These are phyloP conservation scores for Ginglymostoma cirratum DNA, from an alignment of 2,113 vertebrate species.

Conservation along the genomic window DNA sequence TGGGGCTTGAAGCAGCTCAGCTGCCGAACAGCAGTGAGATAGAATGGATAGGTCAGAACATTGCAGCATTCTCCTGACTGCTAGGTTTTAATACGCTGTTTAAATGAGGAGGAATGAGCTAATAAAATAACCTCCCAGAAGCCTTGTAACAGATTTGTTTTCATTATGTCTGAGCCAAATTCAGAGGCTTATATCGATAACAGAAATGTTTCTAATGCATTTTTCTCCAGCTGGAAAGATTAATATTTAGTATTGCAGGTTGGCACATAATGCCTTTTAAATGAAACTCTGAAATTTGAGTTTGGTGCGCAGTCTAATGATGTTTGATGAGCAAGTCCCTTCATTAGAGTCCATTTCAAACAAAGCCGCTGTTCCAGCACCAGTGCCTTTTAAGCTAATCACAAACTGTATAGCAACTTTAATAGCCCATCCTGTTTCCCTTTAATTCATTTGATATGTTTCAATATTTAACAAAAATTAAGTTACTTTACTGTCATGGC, in stretches of 20 bases:
- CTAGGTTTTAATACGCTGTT: background rate
- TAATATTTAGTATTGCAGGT: slow-evolving; percentile 13
- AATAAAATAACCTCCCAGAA: background rate
- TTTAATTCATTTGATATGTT: background rate
- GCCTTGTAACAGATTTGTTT: slow-evolving; percentile 18
- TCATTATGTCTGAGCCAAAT: slow-evolving; percentile 9
- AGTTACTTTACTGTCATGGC: background rate
- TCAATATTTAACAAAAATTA: background rate
- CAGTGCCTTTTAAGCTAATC: background rate
- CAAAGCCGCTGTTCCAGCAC: background rate
- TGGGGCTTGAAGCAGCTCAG: background rate
- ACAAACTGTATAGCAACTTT: background rate
- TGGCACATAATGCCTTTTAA: background rate
- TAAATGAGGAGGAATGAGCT: slow-evolving; percentile 31
- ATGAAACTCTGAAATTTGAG: background rate
- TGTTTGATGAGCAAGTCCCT: background rate
- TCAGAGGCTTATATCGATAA: background rate
- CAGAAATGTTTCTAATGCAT: background rate
- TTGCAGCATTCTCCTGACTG: background rate
- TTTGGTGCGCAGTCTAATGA: background rate
- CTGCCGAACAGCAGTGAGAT: background rate
- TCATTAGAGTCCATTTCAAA: background rate
- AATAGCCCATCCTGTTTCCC: background rate
- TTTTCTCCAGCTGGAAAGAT: slow-evolving; percentile 16
- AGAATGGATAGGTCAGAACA: background rate